A percentile compares a stretch with the other conserved stretches of the same genome.
phyloP scores from a whole-genome alignment of 2,113 vertebrate genomes.

The Pitta sordida region DNA sequence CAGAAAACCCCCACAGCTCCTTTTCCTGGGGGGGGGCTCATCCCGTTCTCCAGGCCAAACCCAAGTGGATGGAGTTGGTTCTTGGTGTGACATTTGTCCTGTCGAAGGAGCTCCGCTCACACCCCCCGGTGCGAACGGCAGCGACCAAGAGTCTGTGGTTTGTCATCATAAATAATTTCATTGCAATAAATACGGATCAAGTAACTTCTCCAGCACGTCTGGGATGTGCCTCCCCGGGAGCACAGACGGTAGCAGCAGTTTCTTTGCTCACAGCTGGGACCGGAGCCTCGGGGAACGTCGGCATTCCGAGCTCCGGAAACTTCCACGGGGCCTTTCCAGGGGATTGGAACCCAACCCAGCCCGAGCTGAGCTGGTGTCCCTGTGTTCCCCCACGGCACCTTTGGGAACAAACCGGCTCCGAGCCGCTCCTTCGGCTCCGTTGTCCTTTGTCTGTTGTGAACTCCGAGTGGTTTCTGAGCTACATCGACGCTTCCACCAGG shows the following conservation, averaged over 20 bases:
- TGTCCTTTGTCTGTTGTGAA: background rate
- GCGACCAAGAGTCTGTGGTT: constrained; percentile 82
- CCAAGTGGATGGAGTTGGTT: constrained; percentile 71
- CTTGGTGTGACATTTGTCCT: constrained; percentile 80
- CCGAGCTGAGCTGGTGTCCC: no score
- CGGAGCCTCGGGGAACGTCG: constrained; percentile 18
- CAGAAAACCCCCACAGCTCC: background rate
- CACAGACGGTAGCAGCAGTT: constrained; percentile 76
- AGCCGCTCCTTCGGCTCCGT: accelerated
- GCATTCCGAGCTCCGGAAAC: background rate
- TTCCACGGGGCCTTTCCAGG: background rate
- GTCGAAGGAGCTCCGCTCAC: constrained; percentile 80
- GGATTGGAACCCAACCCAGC: accelerated
- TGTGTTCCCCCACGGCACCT: accelerated
- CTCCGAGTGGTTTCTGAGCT: background rate
- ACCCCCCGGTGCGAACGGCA: constrained; percentile 81
- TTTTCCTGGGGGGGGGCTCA: background rate
- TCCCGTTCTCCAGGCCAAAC: background rate
- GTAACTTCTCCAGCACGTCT: constrained; percentile 88
- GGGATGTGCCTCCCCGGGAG: constrained; percentile 67
- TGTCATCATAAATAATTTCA: constrained; percentile 99
- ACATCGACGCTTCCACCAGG: constrained; percentile 18
- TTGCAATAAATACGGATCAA: constrained; percentile 95
- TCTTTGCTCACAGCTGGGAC: constrained; percentile 33
- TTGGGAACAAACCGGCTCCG: accelerated